These are phyloP conservation scores for Gymnoscelis rufifasciata DNA, from an alignment of 2,888 invertebrate genomes.

Conservation along the genomic window DNA sequence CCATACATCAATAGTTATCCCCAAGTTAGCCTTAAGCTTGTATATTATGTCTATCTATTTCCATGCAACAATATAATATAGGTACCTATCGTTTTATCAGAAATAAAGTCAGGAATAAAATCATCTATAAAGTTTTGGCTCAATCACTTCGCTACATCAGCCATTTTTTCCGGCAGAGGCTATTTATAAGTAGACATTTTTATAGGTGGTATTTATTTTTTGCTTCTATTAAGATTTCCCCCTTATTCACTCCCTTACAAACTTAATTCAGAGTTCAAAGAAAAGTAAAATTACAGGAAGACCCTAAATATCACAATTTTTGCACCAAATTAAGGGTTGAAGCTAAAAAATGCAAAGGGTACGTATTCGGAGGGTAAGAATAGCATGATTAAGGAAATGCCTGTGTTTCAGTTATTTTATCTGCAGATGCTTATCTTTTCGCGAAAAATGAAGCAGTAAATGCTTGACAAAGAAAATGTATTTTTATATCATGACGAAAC, in stretches of 20 bases:
- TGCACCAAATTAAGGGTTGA: slow-evolving; percentile 35
- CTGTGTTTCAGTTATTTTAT: slow-evolving; percentile 34
- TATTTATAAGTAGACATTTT: no score
- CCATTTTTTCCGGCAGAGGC: no score
- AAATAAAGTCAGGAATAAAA: no score
- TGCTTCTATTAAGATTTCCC: no score
- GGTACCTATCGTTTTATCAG: no score
- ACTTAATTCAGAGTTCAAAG: slow-evolving; percentile 8
- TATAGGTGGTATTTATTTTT: no score
- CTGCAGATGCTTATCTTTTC: slow-evolving; percentile 22
- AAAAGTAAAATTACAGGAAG: slow-evolving; percentile 7
- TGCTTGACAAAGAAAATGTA: neutral
- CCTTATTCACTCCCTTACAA: neutral
- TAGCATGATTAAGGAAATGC: slow-evolving; percentile 38
- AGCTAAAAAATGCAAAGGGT: slow-evolving; percentile 30
- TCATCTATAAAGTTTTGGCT: no score
- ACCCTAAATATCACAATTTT: slow-evolving; percentile 22
- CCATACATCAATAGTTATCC: no score
- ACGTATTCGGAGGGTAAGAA: slow-evolving; percentile 16
- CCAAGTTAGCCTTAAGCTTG: no score
- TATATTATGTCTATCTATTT: no score
- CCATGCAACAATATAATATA: no score
- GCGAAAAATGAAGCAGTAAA: slow-evolving; percentile 10
- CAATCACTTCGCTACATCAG: no score
- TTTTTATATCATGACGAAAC: neutral